These are phyloP conservation scores for Pseudococcus longispinus DNA, from an alignment of 2,888 invertebrate genomes.

Conservation along the genomic window DNA sequence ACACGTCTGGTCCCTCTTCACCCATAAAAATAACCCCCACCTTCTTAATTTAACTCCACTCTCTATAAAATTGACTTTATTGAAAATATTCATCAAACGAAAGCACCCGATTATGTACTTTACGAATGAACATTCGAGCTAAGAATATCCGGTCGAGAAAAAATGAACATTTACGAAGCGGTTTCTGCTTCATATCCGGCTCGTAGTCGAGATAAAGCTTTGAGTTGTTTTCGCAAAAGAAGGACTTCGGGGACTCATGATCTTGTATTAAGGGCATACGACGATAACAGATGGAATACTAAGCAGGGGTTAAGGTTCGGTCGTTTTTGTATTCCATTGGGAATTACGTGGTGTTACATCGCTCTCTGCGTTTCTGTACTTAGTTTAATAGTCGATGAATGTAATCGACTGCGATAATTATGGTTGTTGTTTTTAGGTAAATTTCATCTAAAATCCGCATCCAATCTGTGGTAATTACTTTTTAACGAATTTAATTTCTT, in stretches of 20 bases:
- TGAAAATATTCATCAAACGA: not conserved
- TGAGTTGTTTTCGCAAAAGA: slow-evolving; percentile 12
- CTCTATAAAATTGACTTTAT: not conserved
- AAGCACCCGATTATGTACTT: not conserved
- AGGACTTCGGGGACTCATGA: slow-evolving; percentile 8
- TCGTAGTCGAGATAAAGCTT: not conserved
- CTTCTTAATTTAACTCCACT: not conserved
- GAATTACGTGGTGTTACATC: not conserved
- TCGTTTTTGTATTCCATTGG: not conserved
- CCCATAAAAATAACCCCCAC: not conserved
- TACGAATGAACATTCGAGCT: not conserved
- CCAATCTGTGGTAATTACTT: not conserved
- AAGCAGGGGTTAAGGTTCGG: slow-evolving; percentile 16
- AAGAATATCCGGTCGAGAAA: not conserved
- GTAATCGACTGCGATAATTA: not conserved
- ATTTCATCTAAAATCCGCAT: not conserved
- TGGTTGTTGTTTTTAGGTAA: not conserved
- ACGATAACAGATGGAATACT: slow-evolving; percentile 13
- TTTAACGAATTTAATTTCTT: not conserved
- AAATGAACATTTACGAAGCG: not conserved
- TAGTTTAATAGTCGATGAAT: not conserved
- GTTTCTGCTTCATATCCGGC: not conserved
- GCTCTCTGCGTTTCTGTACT: not conserved
- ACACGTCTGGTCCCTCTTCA: no score
- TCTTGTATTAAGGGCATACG: slow-evolving; percentile 14